Conservation (phyloP, 2,113 vertebrate genomes). For the Candoia aspera region DNA sequence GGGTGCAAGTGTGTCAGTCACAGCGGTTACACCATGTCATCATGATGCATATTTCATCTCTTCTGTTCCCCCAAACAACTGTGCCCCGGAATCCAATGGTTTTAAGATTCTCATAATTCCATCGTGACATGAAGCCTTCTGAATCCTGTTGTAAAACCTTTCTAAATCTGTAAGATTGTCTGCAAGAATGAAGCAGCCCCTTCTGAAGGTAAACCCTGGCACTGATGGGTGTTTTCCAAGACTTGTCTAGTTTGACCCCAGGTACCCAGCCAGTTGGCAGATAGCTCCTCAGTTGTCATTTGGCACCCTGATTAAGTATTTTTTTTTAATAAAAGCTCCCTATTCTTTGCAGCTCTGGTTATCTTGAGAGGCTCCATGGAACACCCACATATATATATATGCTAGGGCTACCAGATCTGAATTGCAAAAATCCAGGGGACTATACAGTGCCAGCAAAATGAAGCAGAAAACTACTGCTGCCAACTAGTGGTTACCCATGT, state of each 20-base stretch:
- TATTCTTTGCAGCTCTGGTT: not conserved
- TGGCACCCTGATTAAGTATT: not conserved
- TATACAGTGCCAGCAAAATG: not conserved
- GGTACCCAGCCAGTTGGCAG: not conserved
- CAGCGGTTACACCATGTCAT: not conserved
- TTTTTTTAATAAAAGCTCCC: not conserved
- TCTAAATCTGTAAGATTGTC: not conserved
- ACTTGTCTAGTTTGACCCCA: not conserved
- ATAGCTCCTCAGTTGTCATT: not conserved
- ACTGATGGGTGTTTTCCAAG: not conserved
- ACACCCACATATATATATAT: not conserved
- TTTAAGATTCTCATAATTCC: not conserved
- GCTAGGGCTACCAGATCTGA: not conserved
- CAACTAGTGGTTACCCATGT: not conserved
- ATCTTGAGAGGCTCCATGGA: not conserved
- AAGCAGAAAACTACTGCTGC: not conserved
- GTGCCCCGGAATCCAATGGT: not conserved
- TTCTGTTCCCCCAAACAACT: not conserved
- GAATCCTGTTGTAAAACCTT: not conserved
- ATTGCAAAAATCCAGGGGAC: not conserved
- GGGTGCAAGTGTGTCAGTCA: not conserved
- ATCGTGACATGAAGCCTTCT: not conserved
- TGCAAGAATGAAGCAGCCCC: not conserved
- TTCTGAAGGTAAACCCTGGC: not conserved
- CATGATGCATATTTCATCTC: not conserved